Conservation (phyloP, 2,888 invertebrate genomes). For the Timandra comae region DNA sequence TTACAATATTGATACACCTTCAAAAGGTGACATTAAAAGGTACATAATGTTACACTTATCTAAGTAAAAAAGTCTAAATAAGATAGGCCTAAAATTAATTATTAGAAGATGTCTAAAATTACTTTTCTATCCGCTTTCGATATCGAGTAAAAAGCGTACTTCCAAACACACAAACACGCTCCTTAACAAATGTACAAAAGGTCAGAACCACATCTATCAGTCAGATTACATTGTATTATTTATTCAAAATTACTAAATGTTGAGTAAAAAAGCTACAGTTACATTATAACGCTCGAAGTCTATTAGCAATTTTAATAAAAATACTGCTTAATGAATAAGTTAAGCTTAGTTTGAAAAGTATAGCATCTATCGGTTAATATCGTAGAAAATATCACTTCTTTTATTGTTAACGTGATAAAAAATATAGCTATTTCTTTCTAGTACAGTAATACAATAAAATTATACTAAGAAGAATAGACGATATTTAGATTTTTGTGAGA, state of each 20-base stretch:
- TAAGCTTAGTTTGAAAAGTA: slow-evolving; percentile 40
- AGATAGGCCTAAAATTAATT: slow-evolving; percentile 6
- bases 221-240: slow-evolving; percentile 42
- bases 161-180: slow-evolving; percentile 33
- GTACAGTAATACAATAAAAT: slow-evolving; percentile 26
- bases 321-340: slow-evolving; percentile 52
- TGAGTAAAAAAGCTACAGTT: slow-evolving; percentile 71
- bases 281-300: slow-evolving; percentile 43
- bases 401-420: slow-evolving; percentile 54
- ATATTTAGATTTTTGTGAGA: slow-evolving; percentile 8
- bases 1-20: slow-evolving; percentile 39
- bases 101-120: no score
- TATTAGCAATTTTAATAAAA: slow-evolving; percentile 56
- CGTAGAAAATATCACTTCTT: slow-evolving; percentile 69
- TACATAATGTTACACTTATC: background rate
- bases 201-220: slow-evolving; percentile 46
- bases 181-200: slow-evolving; percentile 54
- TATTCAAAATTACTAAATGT: slow-evolving; percentile 15
- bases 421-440: slow-evolving; percentile 43
- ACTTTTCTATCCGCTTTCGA: no score
- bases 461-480: slow-evolving; percentile 41
- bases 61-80: background rate
- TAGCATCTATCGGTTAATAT: slow-evolving; percentile 40
- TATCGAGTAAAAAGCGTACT: slow-evolving; percentile 16
- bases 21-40: slow-evolving; percentile 35